phyloP scores from a whole-genome alignment of 2,797 vertebrate genomes.

The Molossus molossus region DNA sequence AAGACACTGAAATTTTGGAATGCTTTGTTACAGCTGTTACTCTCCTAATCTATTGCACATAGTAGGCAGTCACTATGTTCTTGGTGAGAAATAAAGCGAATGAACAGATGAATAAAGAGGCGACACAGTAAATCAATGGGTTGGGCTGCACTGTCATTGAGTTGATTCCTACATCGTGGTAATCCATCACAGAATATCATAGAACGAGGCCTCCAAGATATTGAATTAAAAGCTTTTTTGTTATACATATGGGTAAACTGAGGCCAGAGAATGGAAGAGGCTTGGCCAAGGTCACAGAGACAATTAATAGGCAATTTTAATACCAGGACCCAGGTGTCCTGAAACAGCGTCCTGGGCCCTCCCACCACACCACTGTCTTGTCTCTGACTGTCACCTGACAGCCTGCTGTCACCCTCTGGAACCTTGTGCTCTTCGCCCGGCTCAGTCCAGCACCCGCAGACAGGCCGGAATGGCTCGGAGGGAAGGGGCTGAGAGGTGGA shows the following conservation, averaged over 20 bases:
- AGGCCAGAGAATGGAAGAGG: not conserved
- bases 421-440: not conserved
- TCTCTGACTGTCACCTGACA: not conserved
- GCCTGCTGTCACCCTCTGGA: not conserved
- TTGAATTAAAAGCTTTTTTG: not conserved
- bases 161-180: not conserved
- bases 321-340: not conserved
- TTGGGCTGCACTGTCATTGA: rapidly evolving
- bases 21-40: not conserved
- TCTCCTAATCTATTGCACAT: rapidly evolving
- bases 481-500: not conserved
- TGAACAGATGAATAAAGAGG: not conserved
- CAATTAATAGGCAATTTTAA: too few relatives aligned
- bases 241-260: not conserved
- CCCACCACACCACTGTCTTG: not conserved
- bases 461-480: rapidly evolving
- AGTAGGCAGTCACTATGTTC: not conserved
- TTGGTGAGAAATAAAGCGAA: not conserved
- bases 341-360: not conserved
- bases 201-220: too few relatives aligned
- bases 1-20: not conserved
- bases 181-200: too few relatives aligned
- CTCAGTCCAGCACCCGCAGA: not conserved
- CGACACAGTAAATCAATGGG: too few relatives aligned
- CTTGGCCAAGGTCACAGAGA: not conserved